Percentiles rank a stretch among this genome's conserved stretches.
These are phyloP conservation scores for Octonoba sinensis DNA, from an alignment of 2,888 invertebrate genomes.

Conservation along the genomic window DNA sequence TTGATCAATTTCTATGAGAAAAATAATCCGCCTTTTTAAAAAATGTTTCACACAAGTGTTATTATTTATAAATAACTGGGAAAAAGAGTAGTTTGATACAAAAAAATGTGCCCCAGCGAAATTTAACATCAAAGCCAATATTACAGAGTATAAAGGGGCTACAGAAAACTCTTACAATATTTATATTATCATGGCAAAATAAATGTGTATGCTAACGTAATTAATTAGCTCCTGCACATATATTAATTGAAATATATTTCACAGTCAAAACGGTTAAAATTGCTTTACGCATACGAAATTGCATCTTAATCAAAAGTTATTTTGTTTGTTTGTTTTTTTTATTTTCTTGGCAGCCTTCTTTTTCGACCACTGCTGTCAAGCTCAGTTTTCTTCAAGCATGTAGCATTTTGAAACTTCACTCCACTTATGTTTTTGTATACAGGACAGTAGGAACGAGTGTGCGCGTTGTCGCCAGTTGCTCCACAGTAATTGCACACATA, in stretches of 20 bases:
- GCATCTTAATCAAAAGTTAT: not conserved
- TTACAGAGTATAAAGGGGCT: too few species aligned
- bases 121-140: too few species aligned
- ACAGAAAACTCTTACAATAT: too few species aligned
- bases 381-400: constrained; percentile 15
- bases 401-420: not conserved
- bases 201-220: not conserved
- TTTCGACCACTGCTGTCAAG: constrained; percentile 21
- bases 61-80: too few species aligned
- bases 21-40: too few species aligned
- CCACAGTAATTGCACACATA: constrained; percentile 42
- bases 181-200: not conserved
- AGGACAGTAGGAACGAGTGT: constrained; percentile 56
- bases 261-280: not conserved
- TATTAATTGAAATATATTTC: not conserved
- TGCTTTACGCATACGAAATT: too few species aligned
- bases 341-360: constrained; percentile 1
- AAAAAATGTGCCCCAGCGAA: too few species aligned
- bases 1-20: too few species aligned
- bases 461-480: constrained; percentile 50
- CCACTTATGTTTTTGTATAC: not conserved
- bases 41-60: too few species aligned
- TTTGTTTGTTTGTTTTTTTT: too few species aligned
- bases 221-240: too few species aligned
- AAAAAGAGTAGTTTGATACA: too few species aligned